Evolutionary conservation across 2,113 vertebrate species (phyloP).

Genomic region (Acanthochromis polyacanthus): DNA sequence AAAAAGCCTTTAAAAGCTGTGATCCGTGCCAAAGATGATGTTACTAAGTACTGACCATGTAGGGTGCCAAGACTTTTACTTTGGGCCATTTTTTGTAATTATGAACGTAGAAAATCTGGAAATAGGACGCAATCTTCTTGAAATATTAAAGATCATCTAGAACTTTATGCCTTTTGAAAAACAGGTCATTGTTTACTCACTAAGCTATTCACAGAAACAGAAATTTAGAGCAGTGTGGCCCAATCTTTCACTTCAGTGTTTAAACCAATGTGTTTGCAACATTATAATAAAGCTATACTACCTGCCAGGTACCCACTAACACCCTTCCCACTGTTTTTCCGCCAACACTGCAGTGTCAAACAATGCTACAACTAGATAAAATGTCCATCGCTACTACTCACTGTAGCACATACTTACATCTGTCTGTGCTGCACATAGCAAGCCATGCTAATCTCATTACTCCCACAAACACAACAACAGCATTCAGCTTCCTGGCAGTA

Average conservation of each 20-base stretch:
- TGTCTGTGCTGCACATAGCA: constrained; percentile 18
- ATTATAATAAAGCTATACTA: constrained; percentile 1
- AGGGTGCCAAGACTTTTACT: no score
- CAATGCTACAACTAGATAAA: constrained; percentile 2
- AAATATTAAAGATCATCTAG: no score
- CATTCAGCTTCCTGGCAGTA: not conserved
- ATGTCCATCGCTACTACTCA: not conserved
- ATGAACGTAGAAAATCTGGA: no score
- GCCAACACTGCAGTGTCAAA: constrained; percentile 12
- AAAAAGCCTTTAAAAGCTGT: no score
- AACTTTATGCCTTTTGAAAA: no score
- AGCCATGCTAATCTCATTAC: constrained; percentile 26
- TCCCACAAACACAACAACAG: not conserved
- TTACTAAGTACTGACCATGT: no score
- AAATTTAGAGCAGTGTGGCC: no score
- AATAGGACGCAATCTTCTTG: no score
- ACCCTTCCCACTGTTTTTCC: constrained; percentile 6
- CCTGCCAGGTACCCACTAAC: constrained; percentile 50
- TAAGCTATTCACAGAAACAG: no score
- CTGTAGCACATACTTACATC: not conserved
- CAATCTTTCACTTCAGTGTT: not conserved
- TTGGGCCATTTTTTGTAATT: no score
- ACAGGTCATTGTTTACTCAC: no score
- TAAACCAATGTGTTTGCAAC: constrained; percentile 24
- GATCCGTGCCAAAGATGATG: no score